A percentile compares a stretch with the other conserved stretches of the same genome.
Evolutionary conservation across 2,888 invertebrate species (phyloP).

Genomic region (Macrosoma leucophasiata): DNA sequence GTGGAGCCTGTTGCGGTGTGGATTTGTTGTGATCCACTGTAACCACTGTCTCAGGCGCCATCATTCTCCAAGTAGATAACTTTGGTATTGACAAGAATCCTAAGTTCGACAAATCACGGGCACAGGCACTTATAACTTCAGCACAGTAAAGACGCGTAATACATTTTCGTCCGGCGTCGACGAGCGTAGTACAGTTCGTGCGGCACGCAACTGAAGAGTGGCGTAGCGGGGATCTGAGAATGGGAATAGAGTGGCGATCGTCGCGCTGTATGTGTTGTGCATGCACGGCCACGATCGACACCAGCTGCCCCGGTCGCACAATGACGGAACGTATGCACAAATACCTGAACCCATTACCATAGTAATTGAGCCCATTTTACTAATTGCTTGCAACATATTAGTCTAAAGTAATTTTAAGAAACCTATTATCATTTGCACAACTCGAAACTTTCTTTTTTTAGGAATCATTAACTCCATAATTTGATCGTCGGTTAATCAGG

Average conservation of each 20-base stretch:
- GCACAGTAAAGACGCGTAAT: constrained; percentile 55
- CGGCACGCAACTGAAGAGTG: constrained; percentile 55
- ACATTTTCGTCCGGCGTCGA: constrained; percentile 49
- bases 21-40: constrained; percentile 82
- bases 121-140: constrained; percentile 58
- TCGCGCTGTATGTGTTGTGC: constrained; percentile 25
- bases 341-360: no score
- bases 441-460: no score
- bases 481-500: no score
- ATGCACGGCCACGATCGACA: constrained; percentile 13
- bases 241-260: constrained; percentile 31
- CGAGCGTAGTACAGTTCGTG: constrained; percentile 55
- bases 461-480: no score
- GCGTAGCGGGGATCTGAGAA: constrained; percentile 29
- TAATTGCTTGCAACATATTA: no score
- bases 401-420: no score
- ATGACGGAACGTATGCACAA: constrained; percentile 43
- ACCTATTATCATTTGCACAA: no score
- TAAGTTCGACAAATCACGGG: constrained; percentile 38
- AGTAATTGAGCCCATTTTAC: no score
- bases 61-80: constrained; percentile 59
- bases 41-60: constrained; percentile 91
- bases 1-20: constrained; percentile 56
- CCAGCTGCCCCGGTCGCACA: constrained; percentile 25
- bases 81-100: constrained; percentile 21